These are phyloP conservation scores for Imbricaverruca yamaguchii DNA, from an alignment of 2,888 invertebrate species.

Conservation along the genomic window DNA sequence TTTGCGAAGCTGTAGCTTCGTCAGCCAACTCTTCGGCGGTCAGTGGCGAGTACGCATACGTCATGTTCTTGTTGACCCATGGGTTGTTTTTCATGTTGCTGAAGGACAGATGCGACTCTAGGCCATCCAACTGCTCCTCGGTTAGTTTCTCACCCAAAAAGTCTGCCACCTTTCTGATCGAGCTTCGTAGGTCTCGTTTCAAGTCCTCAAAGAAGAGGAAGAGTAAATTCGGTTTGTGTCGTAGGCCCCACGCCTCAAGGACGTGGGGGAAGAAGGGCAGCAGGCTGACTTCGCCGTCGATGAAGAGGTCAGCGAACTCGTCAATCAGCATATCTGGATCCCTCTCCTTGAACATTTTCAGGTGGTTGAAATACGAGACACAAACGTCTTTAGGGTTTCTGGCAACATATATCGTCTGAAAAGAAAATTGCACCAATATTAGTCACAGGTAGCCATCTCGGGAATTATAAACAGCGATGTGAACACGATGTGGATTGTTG, in stretches of 20 bases:
- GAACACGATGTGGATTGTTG: too few species aligned
- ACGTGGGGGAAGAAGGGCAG: constrained; percentile 42
- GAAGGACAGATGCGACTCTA: constrained; percentile 28
- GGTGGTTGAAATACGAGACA: constrained; percentile 43
- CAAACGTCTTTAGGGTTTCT: constrained; percentile 45
- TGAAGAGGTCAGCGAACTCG: constrained; percentile 42
- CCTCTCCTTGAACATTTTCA: background rate
- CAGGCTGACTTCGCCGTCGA: constrained; percentile 41
- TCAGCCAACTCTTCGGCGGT: background rate
- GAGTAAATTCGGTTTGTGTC: constrained; percentile 38
- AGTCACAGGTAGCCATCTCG: too few species aligned
- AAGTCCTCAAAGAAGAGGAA: constrained; percentile 43
- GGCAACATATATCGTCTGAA: constrained; percentile 41
- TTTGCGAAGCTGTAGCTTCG: background rate
- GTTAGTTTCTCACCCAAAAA: constrained; percentile 33
- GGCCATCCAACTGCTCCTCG: constrained; percentile 23
- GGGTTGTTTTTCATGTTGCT: constrained; percentile 30
- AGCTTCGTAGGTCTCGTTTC: constrained; percentile 35
- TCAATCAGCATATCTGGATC: constrained; percentile 33
- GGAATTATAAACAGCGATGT: too few species aligned
- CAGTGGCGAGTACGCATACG: background rate
- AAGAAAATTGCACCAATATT: background rate
- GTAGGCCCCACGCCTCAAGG: constrained; percentile 39
- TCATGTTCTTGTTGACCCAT: constrained; percentile 26
- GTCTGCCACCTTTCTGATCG: constrained; percentile 32